These are phyloP conservation scores for Macrosiphum euphorbiae DNA, from an alignment of 2,888 invertebrate species.

Conservation along the genomic window DNA sequence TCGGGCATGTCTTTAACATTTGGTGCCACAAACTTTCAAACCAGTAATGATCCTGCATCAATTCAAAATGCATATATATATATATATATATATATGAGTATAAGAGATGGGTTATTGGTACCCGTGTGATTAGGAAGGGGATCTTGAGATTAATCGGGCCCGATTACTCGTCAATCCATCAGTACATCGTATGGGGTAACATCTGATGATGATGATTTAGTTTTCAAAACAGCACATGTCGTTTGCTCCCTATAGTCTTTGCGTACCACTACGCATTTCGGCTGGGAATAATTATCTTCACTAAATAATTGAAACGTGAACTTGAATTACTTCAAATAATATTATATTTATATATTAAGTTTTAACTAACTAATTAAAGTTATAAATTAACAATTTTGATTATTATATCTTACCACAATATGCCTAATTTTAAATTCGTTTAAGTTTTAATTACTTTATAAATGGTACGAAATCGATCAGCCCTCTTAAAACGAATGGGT, in stretches of 20 bases:
- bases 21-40: constrained; percentile 59
- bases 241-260: neutral
- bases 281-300: neutral
- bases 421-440: neutral
- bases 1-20: constrained; percentile 62
- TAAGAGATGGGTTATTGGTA: constrained; percentile 33
- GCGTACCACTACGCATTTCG: neutral
- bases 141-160: constrained; percentile 32
- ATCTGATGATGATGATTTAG: constrained; percentile 37
- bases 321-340: neutral
- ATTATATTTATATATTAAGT: neutral
- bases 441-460: neutral
- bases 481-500: too few species aligned
- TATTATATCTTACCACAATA: neutral
- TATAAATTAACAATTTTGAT: neutral
- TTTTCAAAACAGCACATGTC: neutral
- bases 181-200: constrained; percentile 27
- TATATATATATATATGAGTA: neutral
- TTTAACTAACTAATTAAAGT: neutral
- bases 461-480: neutral
- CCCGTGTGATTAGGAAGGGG: constrained; percentile 42
- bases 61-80: constrained; percentile 35
- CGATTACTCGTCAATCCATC: constrained; percentile 43
- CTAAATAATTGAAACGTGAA: neutral
- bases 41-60: constrained; percentile 58